Base-by-base conservation (phyloP, 2,888 invertebrate species). In the Aromia moschata region DNA sequence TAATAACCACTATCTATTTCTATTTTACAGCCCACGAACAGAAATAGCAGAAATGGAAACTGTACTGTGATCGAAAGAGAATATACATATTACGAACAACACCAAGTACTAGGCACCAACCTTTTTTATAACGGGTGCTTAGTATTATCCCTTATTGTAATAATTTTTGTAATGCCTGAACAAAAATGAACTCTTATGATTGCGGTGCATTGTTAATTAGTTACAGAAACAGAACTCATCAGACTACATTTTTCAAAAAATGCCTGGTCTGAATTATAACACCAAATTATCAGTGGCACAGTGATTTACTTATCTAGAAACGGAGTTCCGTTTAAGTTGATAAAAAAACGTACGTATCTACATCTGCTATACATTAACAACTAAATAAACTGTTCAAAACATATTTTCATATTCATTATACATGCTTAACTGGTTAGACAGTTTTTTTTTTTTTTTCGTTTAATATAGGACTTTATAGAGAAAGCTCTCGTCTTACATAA, bases 31-130 rank as follows among this genome's bases (percentile, higher is more conserved):
- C 45, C 72, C 71, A 40, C 70, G 70, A 83, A 90, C 89, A 65
- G 90, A 89, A 82, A 89, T 90, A 71, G 93, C 93, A 74, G 93
- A 94, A 86, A 93, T 93, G 90, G 93, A 94, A 86, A 94, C 93
- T 79, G 93, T 93, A 85, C 92, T 93, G 88, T 93, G 92, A 91
- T 84, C 54, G 56, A 62, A 64, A 40, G 54, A 62, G 56, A 58
- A 57, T 40, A 58, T 62, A 52, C 52, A 63, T 59, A 58, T 56
- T 47, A 58, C 43, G 43, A 57, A 54, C 60, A 68, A 64, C 65
- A 66, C 65, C 68, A 68, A 66, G 37, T 45, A 59, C 56, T 56
- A 49, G 45, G 52, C 49, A 49, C 25, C 33, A 53, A 37, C 38
- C 18, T 51, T 47, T 55, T 51, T 58, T 45, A 43, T 41, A 37